phyloP scores from a whole-genome alignment of 1,140 invertebrate species.

The Zaprionus kolodkinae region DNA sequence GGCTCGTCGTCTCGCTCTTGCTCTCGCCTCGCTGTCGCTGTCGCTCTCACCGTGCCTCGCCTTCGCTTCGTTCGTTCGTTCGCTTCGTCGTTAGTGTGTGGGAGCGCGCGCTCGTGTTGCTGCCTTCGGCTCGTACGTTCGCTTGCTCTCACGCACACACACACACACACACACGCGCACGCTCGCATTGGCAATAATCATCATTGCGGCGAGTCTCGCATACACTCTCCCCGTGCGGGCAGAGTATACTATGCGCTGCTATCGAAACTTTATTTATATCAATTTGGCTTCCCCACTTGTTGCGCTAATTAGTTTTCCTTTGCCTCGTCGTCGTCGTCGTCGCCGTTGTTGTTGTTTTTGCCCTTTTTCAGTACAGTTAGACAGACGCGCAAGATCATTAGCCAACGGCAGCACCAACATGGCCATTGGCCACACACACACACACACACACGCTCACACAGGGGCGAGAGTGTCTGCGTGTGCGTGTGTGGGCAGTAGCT shows the following conservation, averaged over 20 bases:
- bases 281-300: constrained; percentile 42
- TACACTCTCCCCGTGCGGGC: not conserved
- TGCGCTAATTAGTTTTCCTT: constrained; percentile 37
- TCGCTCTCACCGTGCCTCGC: not conserved
- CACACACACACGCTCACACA: not conserved
- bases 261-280: constrained; percentile 31
- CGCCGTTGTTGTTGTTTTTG: not conserved
- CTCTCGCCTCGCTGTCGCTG: not conserved
- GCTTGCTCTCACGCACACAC: not conserved
- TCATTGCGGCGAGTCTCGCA: not conserved
- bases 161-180: not conserved
- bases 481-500: constrained; percentile 45
- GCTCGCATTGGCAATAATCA: not conserved
- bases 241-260: constrained; percentile 10
- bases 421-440: constrained; percentile 33
- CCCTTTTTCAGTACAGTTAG: constrained; percentile 30
- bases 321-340: not conserved
- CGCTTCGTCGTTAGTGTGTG: not conserved
- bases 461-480: constrained; percentile 7
- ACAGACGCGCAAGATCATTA: constrained; percentile 36
- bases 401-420: constrained; percentile 36
- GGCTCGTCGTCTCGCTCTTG: constrained; percentile 9
- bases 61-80: not conserved
- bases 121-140: not conserved
- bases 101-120: not conserved